These are phyloP conservation scores for Odiellus spinosus DNA, from an alignment of 2,888 invertebrate genomes.

Conservation along the genomic window DNA sequence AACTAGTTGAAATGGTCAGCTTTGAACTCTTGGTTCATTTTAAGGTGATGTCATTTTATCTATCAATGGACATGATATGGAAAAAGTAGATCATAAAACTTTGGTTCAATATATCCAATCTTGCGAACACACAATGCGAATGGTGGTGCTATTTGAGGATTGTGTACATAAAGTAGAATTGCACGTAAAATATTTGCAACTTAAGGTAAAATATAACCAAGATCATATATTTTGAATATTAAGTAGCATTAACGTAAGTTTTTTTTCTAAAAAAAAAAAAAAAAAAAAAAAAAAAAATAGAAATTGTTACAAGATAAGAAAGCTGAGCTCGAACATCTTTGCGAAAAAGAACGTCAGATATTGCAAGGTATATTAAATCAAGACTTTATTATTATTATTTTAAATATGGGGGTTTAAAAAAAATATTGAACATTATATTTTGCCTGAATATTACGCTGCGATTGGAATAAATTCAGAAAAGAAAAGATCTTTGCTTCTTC, in stretches of 20 bases:
- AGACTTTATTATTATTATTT: too few species aligned
- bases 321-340: constrained; percentile 28
- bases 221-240: not conserved
- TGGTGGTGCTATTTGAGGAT: constrained; percentile 93
- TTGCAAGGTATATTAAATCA: constrained; percentile 12
- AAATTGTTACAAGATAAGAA: constrained; percentile 60
- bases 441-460: too few species aligned
- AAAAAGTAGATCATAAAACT: constrained; percentile 80
- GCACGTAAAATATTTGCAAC: constrained; percentile 78
- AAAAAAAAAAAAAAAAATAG: constrained; percentile 28
- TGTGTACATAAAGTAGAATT: constrained; percentile 86
- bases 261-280: too few species aligned
- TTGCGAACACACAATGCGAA: constrained; percentile 76
- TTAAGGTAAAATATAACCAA: constrained; percentile 38
- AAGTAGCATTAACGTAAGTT: not conserved
- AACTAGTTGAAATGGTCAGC: not conserved
- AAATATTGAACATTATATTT: too few species aligned
- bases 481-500: too few species aligned
- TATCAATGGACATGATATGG: constrained; percentile 90
- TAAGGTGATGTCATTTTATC: constrained; percentile 81
- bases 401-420: too few species aligned
- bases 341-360: constrained; percentile 31
- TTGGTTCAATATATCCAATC: constrained; percentile 80
- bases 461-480: too few species aligned
- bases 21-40: constrained; percentile 1